phyloP scores from a whole-genome alignment of 1,140 invertebrate genomes.

The Neodiprion virginianus region DNA sequence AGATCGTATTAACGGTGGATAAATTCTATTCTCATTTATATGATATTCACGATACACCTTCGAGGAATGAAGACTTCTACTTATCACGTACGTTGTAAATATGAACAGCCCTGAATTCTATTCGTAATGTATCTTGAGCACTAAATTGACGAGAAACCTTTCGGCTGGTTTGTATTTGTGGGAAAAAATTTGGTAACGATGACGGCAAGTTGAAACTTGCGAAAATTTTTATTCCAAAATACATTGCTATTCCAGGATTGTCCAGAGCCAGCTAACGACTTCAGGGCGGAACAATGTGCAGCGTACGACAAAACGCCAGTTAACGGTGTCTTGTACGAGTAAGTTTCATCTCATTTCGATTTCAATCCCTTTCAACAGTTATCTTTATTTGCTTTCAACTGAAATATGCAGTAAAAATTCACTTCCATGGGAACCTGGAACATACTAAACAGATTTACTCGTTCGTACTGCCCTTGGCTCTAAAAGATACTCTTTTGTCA shows the following conservation, averaged over 20 bases:
- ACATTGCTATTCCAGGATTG: conserved; percentile 70
- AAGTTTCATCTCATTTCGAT: conserved; percentile 56
- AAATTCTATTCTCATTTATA: no score
- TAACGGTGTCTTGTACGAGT: conserved; percentile 79
- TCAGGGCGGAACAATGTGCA: conserved; percentile 85
- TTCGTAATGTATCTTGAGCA: no score
- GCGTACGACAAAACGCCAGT: conserved; percentile 78
- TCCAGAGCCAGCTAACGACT: conserved; percentile 77
- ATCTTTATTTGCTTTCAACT: no score
- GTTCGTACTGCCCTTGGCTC: not conserved
- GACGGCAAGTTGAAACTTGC: not conserved
- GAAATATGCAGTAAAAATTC: no score
- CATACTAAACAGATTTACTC: not conserved
- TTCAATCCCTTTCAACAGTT: not conserved
- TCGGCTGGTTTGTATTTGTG: no score
- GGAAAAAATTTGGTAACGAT: not conserved
- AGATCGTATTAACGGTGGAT: no score
- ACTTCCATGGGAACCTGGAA: not conserved
- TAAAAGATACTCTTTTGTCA: not conserved
- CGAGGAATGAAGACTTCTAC: no score
- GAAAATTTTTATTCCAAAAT: conserved; percentile 6
- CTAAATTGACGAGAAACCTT: no score
- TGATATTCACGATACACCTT: no score
- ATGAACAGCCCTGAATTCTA: no score
- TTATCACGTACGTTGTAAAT: no score